Conservation (phyloP, 2,797 vertebrate species). For the Rhadinocentrus ornatus region DNA sequence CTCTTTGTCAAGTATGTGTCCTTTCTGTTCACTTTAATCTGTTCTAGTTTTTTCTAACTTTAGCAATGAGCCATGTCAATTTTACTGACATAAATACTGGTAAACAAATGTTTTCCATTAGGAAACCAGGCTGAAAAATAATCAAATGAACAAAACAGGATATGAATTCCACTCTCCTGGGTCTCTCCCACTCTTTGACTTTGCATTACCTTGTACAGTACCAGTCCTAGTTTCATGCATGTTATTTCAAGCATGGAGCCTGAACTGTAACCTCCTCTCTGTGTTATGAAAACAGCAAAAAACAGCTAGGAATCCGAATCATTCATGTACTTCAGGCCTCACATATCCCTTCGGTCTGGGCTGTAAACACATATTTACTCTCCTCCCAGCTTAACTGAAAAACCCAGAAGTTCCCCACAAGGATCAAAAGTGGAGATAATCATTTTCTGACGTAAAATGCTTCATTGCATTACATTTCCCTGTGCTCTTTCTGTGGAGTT, state of each 20-base stretch:
- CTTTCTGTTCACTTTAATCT: no score
- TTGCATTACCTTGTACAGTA: not conserved
- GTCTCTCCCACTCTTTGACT: not conserved
- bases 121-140: not conserved
- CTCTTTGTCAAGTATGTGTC: not conserved
- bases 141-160: not conserved
- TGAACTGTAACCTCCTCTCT: not conserved
- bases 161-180: not conserved
- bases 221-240: not conserved
- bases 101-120: not conserved
- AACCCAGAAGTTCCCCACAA: conserved; percentile 13
- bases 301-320: not conserved
- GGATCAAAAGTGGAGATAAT: conserved; percentile 32
- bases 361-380: not conserved
- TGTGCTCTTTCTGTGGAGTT: conserved; percentile 42
- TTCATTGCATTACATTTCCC: conserved; percentile 40
- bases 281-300: not conserved
- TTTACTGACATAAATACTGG: not conserved
- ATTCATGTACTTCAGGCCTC: not conserved
- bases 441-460: conserved; percentile 49
- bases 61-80: not conserved
- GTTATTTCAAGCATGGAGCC: not conserved
- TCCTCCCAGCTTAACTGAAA: not conserved
- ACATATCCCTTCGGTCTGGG: conserved; percentile 2
- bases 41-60: not conserved